A percentile compares a stretch with the other conserved stretches of the same genome.
Conservation (phyloP, 2,797 vertebrate genomes). For the Manis pentadactyla region DNA sequence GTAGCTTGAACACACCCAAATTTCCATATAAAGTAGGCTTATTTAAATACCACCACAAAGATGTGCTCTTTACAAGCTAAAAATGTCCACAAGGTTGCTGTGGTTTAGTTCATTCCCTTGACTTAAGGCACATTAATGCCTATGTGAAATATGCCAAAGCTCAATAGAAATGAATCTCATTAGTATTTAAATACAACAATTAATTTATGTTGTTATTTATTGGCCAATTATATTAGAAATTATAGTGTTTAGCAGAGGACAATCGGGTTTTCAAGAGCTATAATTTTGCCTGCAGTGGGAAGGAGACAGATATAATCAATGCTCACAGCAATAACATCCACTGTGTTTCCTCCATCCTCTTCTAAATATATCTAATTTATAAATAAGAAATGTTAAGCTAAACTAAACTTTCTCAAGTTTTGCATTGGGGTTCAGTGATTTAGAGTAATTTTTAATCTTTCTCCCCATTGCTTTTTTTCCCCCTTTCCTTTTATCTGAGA, state of each 20-base stretch:
- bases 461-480: not conserved
- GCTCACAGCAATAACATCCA: not conserved
- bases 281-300: slow-evolving; percentile 51
- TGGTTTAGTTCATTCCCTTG: slow-evolving; percentile 20
- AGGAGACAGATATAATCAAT: slow-evolving; percentile 55
- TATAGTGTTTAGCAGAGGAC: slow-evolving; percentile 71
- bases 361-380: slow-evolving; percentile 58
- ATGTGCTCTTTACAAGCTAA: slow-evolving; percentile 49
- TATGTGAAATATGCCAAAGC: slow-evolving; percentile 42
- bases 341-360: not conserved
- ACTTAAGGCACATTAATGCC: not conserved
- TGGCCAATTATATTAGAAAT: slow-evolving; percentile 77
- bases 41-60: slow-evolving; percentile 29
- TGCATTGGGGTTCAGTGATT: not conserved
- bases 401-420: slow-evolving; percentile 18
- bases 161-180: slow-evolving; percentile 46
- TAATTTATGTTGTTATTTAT: slow-evolving; percentile 80
- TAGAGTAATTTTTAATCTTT: slow-evolving; percentile 53
- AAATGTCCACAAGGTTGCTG: slow-evolving; percentile 22
- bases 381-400: slow-evolving; percentile 60
- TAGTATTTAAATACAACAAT: slow-evolving; percentile 77
- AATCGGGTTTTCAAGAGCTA: slow-evolving; percentile 65
- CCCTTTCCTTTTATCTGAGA: not conserved
- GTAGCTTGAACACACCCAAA: slow-evolving; percentile 28
- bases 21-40: slow-evolving; percentile 47